Conservation (phyloP, 2,797 vertebrate genomes). For the Chelonia mydas region DNA sequence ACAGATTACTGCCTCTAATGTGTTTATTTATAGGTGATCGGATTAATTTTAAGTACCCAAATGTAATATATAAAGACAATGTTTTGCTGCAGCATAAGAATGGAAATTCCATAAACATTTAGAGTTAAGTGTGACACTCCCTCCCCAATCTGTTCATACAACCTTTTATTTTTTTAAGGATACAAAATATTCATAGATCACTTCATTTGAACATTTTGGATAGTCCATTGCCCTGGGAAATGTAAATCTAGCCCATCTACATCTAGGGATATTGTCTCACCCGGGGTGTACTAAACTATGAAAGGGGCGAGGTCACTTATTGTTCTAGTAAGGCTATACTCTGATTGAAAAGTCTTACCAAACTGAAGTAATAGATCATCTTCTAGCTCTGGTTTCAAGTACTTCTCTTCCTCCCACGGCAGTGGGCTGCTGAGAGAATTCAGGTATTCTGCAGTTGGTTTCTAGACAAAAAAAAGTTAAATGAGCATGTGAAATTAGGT, state of each 20-base stretch:
- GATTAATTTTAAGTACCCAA: not conserved
- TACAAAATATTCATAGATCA: not conserved
- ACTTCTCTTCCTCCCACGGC: slow-evolving; percentile 93
- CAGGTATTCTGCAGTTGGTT: slow-evolving; percentile 85
- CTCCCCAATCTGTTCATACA: not conserved
- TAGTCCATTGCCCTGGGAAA: rapidly evolving
- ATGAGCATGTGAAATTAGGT: rapidly evolving
- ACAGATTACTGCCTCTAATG: not conserved
- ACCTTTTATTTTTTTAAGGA: not conserved
- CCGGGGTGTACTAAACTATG: rapidly evolving
- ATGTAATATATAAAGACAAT: not conserved
- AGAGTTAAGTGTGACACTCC: not conserved
- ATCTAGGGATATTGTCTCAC: rapidly evolving
- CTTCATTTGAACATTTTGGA: not conserved
- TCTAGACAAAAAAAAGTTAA: slow-evolving; percentile 79
- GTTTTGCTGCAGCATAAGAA: not conserved
- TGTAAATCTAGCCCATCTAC: rapidly evolving
- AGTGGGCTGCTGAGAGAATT: slow-evolving; percentile 74
- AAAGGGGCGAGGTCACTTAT: not conserved
- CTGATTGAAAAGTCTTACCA: slow-evolving; percentile 78
- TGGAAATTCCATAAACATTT: not conserved
- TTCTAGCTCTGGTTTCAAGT: slow-evolving; percentile 89
- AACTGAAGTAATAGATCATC: slow-evolving; percentile 94
- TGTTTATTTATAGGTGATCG: not conserved
- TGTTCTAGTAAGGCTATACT: not conserved